A percentile compares a stretch with the other conserved stretches of the same genome.
These are phyloP conservation scores for Ectropis crepuscularia DNA, from an alignment of 2,888 invertebrate species.

Conservation along the genomic window DNA sequence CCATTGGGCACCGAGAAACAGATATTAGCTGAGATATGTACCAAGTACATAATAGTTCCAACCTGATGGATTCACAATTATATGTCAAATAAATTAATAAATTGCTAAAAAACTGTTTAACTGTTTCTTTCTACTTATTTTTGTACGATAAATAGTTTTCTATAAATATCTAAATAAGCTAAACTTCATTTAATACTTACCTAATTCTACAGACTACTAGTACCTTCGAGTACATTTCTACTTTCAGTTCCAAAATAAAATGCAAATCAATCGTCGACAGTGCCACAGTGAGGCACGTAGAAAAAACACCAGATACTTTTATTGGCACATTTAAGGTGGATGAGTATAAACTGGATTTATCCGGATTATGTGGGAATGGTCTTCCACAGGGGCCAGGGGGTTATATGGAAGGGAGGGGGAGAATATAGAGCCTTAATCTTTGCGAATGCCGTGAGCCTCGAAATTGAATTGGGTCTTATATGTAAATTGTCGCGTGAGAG, in stretches of 20 bases:
- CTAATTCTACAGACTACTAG: too few relatives aligned
- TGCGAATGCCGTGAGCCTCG: slow-evolving; percentile 73
- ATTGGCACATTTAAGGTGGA: slow-evolving; percentile 83
- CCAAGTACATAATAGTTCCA: too few relatives aligned
- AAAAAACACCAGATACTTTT: slow-evolving; percentile 75
- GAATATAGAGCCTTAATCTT: slow-evolving; percentile 74
- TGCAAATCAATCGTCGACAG: slow-evolving; percentile 33
- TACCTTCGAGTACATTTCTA: neutral
- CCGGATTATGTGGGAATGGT: slow-evolving; percentile 77
- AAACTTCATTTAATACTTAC: too few relatives aligned
- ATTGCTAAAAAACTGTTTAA: too few relatives aligned
- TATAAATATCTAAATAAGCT: too few relatives aligned
- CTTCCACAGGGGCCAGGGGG: slow-evolving; percentile 52
- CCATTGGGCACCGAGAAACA: too few relatives aligned
- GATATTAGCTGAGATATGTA: too few relatives aligned
- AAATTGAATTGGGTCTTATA: slow-evolving; percentile 82
- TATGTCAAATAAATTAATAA: too few relatives aligned
- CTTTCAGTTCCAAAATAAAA: slow-evolving; percentile 24
- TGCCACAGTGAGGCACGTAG: slow-evolving; percentile 41
- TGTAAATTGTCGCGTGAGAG: slow-evolving; percentile 80
- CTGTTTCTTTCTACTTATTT: too few relatives aligned
- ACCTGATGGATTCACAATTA: too few relatives aligned
- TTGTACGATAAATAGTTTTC: too few relatives aligned
- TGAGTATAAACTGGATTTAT: slow-evolving; percentile 84
- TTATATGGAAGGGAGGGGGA: slow-evolving; percentile 34